Evolutionary conservation across 2,113 vertebrate genomes (phyloP), one percentile per base, ranked within the genome.

Genomic region (Callipepla squamata): DNA sequence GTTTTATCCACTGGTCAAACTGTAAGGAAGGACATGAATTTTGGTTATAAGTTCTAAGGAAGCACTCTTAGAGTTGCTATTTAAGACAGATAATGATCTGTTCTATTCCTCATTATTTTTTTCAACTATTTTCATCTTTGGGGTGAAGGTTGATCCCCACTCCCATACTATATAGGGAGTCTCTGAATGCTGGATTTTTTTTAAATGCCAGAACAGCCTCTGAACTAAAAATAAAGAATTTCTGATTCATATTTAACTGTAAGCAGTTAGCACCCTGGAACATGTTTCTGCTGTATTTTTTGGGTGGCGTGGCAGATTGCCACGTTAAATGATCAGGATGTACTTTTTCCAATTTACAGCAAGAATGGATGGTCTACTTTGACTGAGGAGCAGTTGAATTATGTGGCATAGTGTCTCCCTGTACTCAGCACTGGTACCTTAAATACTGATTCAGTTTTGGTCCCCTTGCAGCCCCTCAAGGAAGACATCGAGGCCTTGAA

Each of bases 361-460:
- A 34, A 12, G 44, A 69, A 32, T 26, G 34, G 36, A 36, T 58
- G 40, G 11, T 47, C 6, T 2, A 1, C 5, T 34, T 30, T 55
- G 57, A 4, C 15, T 84, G 77, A 16, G 38, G 48, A 81, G 22
- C 38, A 38, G 1, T 42, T 73, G 26, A 48, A 18, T 9, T 22
- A 32, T 66, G 45, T 38, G 34, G 1, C 0, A 4, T 34, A 32
- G 6, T 4, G 10, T 40, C 13, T 40, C 40, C 40, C 40, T 40
- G 12, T 40, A 40, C 40, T 13, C 40, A 40, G 40, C 40, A 40
- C 40, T 40, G 40, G 40, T 12, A 40, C 40, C 40, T 40, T 12
- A 11, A 40, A 40, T 40, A 40, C 40, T 40, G 40, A 40, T 40
- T 40, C 40, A 40, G 40, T 13, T 40, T 40, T 40, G 40, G 40